Evolutionary conservation across 2,888 invertebrate genomes (phyloP), one percentile per base, ranked within the genome.

Genomic region (Patella ulyssiponensis): DNA sequence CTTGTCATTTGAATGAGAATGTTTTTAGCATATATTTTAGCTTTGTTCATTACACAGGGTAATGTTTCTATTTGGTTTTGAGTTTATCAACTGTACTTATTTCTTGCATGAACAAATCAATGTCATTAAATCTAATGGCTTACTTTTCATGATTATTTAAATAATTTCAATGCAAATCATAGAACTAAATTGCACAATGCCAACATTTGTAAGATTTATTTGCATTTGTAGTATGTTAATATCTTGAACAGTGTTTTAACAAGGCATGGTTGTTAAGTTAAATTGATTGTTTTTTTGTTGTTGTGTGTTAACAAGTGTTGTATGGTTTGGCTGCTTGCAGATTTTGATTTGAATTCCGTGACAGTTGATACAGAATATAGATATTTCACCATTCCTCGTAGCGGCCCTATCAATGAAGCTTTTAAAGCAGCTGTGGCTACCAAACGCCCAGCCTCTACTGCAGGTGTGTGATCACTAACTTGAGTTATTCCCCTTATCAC

Each of bases 351-450:
- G 74, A 80, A 80, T 69, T 84, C 85, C 74, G 79, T 82, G 77
- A 76, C 77, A 52, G 83, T 78, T 74, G 87, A 87, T 74, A 81
- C 83, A 64, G 88, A 88, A 81, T 44, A 44, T 44, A 89, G 89
- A 85, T 89, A 88, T 86, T 87, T 84, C 83, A 89, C 89, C 14
- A 87, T 89, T 56, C 89, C 89, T 71, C 85, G 88, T 80, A 89
- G 87, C 82, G 85, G 86, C 77, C 85, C 86, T 71, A 79, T 86
- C 73, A 84, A 85, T 73, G 80, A 80, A 69, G 84, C 84, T 64
- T 87, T 84, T 82, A 84, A 82, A 75, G 84, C 86, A 70, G 84
- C 84, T 20, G 77, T 88, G 77, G 85, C 85, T 79, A 82, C 84
- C 72, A 86, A 85, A 81, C 84, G 89, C 14, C 89, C 89, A 71